A percentile compares a stretch with the other conserved stretches of the same genome.
Evolutionary conservation across 2,113 vertebrate species (phyloP).

Genomic region (mouse (Mus musculus)): GRCm39 chr10:106314501-106315000

Average conservation of each 20-base stretch:
- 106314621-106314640: slow-evolving; percentile 7
- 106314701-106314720: not conserved
- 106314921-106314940: not conserved
- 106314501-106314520: not conserved
- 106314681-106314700: not conserved
- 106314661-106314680: not conserved
- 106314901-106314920: not conserved
- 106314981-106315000: not conserved
- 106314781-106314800: slow-evolving; percentile 35
- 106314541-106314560: not conserved
- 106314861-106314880: not conserved
- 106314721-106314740: slow-evolving; percentile 48
- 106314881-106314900: not conserved
- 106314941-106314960: not conserved
- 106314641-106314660: not conserved
- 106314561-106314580: not conserved
- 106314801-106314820: not conserved
- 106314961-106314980: not conserved
- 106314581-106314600: not conserved
- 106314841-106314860: not conserved
- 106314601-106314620: not conserved
- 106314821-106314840: not conserved
- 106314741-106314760: slow-evolving; percentile 16
- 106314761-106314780: slow-evolving; percentile 38
- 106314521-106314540: not conserved